phyloP scores from a whole-genome alignment of 2,888 invertebrate genomes.

The Tanytarsus gracilentus region DNA sequence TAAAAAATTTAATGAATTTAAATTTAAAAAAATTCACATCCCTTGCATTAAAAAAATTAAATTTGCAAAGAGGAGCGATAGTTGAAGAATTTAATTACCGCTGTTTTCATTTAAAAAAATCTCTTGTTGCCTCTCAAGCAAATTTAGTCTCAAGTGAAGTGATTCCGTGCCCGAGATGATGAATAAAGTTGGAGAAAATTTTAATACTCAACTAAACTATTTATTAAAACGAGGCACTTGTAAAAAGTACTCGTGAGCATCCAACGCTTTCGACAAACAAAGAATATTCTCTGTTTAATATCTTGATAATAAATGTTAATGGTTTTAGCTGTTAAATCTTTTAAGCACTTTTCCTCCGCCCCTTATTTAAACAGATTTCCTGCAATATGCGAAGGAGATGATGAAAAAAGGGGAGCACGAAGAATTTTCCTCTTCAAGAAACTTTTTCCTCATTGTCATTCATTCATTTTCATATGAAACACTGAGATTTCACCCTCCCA shows the following conservation, averaged over 20 bases:
- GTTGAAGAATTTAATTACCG: slow-evolving; percentile 24
- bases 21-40: too few relatives aligned
- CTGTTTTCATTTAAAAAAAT: slow-evolving; percentile 19
- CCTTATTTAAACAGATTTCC: not conserved
- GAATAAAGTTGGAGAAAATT: too few relatives aligned
- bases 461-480: slow-evolving; percentile 1
- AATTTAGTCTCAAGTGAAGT: too few relatives aligned
- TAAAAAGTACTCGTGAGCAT: too few relatives aligned
- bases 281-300: too few relatives aligned
- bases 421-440: not conserved
- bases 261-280: too few relatives aligned
- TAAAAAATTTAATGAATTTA: too few relatives aligned
- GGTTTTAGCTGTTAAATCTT: slow-evolving; percentile 25
- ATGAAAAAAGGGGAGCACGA: slow-evolving; percentile 1
- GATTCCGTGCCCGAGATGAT: too few relatives aligned
- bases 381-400: not conserved
- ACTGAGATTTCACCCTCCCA: not conserved
- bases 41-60: too few relatives aligned
- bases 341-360: not conserved
- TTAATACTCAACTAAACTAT: too few relatives aligned
- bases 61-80: not conserved
- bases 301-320: slow-evolving; percentile 29
- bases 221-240: too few relatives aligned
- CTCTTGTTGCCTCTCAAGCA: too few relatives aligned
- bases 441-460: slow-evolving; percentile 4